Evolutionary conservation across 2,888 invertebrate species (phyloP), one percentile per base, ranked within the genome.

Genomic region (Digitonthophagus gazella): DNA sequence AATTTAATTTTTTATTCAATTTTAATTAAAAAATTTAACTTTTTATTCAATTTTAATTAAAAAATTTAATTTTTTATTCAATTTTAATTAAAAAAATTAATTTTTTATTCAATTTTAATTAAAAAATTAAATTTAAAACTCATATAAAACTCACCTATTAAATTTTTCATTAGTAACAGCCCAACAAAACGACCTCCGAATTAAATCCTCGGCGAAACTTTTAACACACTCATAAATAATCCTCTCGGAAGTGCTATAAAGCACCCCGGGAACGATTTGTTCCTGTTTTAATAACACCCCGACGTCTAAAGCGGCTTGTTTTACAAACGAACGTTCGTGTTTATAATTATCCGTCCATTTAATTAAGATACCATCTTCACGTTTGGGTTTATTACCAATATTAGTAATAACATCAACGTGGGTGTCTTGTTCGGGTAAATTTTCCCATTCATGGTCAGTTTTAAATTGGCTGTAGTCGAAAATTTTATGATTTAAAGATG

Each of bases 141-240:
- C 14, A 68, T 56, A 58, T n/a, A 67, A 58, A 63, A 56, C 71
- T 66, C 73, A 79, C 78, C 3, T 44, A 3, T 74, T 74, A 61
- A 75, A 76, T 69, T 74, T 72, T 66, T 72, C 72, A 67, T 73
- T 71, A 64, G 75, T 74, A 55, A 80, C 76, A 54, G 76, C 69
- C 73, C 77, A 74, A 4, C 19, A 18, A 6, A 61, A 18, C 69
- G 78, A 76, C 57, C 75, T 74, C 58, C 83, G 72, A 54, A 82
- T 78, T 66, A 88, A 66, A 71, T 86, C 85, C 68, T 86, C 86
- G 0, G 85, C 86, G 71, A 88, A 84, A 73, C 84, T 84, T 68
- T 81, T 81, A 73, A 85, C 75, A 0, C 87, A 86, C 0, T 86
- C 84, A 14, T 86, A 74, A 57, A 88, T 74, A 15, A 86, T 84